Evolutionary conservation across 1,140 invertebrate species (phyloP), one percentile per base, ranked within the genome.

Genomic region (Tetramorium simillimum): DNA sequence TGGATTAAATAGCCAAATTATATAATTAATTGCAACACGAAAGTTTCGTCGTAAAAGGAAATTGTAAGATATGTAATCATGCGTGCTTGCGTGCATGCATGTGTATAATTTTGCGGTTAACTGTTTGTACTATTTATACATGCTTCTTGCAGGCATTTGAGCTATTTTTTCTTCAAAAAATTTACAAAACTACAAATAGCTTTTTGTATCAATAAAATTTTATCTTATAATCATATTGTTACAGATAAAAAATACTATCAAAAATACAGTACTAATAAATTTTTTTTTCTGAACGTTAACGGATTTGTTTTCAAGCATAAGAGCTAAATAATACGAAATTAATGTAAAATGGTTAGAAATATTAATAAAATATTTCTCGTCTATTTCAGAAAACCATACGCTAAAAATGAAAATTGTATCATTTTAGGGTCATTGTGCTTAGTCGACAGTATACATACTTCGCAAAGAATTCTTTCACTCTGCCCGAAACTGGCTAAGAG

Each of bases 361-460:
- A 70, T 18, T 16, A 37, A 10, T 40, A 33, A 56, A 56, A 37
- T 73, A 73, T 21, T 56, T 37, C 2, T 5, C 7, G 1, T 37
- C 28, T 21, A 53, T 6, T 37, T 21, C 2, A 0, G 18, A 5
- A 51, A 33, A 53, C 24, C 3, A 2, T 43, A 2, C 33, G 12
- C 2, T 21, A 56, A 73, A 73, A 6, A 40, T 56, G 1, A 40
- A 40, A 21, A 28, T 60, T 3, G 5, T 70, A 6, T 46, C 63
- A 63, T 96, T 96, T 86, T 95, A 97, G 97, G 97, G 84, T 95
- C 96, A 80, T 93, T 97, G 6, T 98, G 97, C 91, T 94, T 97
- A 18, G 97, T 97, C 0, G 96, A 97, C 91, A 96, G 95, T 2
- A 93, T 95, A 21, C 96, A 96, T 0, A 92, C 92, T 2, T 96